Conservation (phyloP, 1,140 invertebrate genomes). For the Drosophila bipectinata region DNA sequence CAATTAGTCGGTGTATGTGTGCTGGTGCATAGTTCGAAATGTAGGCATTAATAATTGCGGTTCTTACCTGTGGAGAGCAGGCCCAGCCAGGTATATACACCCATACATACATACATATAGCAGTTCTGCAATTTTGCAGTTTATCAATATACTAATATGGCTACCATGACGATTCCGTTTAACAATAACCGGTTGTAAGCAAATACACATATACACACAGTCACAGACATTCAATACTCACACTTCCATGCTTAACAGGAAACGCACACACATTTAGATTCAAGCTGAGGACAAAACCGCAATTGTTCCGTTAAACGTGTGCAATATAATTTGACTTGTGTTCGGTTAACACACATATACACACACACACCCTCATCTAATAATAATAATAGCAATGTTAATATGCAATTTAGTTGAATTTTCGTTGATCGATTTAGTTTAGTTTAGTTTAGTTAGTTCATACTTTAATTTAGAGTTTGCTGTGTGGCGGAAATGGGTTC, state of each 20-base stretch:
- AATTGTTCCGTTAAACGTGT: constrained; percentile 35
- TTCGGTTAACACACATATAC: constrained; percentile 53
- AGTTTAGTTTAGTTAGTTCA: constrained; percentile 77
- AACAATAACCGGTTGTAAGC: constrained; percentile 63
- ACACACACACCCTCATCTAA: constrained; percentile 26
- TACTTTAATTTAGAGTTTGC: constrained; percentile 69
- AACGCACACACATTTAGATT: constrained; percentile 41
- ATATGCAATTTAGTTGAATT: constrained; percentile 79
- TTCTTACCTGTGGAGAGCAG: neutral
- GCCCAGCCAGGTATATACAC: neutral
- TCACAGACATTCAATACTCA: constrained; percentile 7
- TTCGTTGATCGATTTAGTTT: constrained; percentile 70
- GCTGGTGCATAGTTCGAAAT: constrained; percentile 21
- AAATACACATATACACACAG: constrained; percentile 20
- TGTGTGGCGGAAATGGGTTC: constrained; percentile 66
- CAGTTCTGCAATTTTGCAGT: constrained; percentile 11
- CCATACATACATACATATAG: neutral
- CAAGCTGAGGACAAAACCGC: constrained; percentile 15
- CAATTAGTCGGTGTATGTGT: constrained; percentile 40
- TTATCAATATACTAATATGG: constrained; percentile 27
- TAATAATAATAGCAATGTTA: constrained; percentile 80
- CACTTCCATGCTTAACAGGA: constrained; percentile 13
- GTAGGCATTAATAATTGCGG: constrained; percentile 9
- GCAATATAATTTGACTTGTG: constrained; percentile 70
- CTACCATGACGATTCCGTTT: constrained; percentile 37